Conservation (phyloP, 1,140 invertebrate genomes). For the Drosophila melanogaster region DNA sequence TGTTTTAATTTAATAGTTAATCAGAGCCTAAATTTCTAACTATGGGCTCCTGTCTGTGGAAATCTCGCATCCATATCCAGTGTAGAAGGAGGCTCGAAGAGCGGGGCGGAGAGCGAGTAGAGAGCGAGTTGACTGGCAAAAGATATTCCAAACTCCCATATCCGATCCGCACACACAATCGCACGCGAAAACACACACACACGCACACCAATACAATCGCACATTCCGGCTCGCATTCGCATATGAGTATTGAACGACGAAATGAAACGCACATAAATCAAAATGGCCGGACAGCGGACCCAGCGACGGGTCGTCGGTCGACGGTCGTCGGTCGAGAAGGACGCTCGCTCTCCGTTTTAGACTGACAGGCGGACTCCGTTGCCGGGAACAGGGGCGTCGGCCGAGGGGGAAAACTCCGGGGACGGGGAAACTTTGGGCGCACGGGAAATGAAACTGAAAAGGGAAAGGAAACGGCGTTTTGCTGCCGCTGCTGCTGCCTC, state of each 20-base stretch:
- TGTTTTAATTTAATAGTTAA: not conserved
- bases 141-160: constrained; percentile 84
- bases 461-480: constrained; percentile 83
- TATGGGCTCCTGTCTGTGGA: constrained; percentile 11
- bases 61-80: constrained; percentile 43
- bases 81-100: constrained; percentile 20
- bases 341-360: constrained; percentile 51
- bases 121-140: constrained; percentile 58
- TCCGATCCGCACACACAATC: constrained; percentile 76
- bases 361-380: constrained; percentile 70
- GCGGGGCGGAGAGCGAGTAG: constrained; percentile 25
- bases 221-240: constrained; percentile 67
- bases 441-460: constrained; percentile 83
- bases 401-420: constrained; percentile 33
- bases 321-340: constrained; percentile 43
- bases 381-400: constrained; percentile 12
- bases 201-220: constrained; percentile 39
- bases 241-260: constrained; percentile 84
- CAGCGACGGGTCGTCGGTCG: constrained; percentile 63
- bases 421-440: constrained; percentile 50
- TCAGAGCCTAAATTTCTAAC: not conserved
- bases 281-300: constrained; percentile 83
- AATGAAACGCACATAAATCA: constrained; percentile 85
- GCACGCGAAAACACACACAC: constrained; percentile 45
- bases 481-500: constrained; percentile 33